Evolutionary conservation across 2,888 invertebrate species (phyloP), one percentile per base, ranked within the genome.

Genomic region (Mythimna vitellina): DNA sequence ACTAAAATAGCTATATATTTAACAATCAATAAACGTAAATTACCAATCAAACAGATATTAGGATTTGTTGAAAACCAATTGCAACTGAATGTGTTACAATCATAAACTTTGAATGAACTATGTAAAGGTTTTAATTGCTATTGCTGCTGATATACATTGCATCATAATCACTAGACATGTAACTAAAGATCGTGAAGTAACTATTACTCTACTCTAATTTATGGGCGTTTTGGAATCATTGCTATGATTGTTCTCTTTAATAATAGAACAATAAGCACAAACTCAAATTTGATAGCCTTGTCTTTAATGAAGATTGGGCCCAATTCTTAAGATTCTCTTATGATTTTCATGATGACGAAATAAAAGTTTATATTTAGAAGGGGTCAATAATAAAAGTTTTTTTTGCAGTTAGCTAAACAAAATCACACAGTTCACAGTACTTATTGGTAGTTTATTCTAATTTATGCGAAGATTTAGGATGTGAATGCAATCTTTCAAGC

Each of bases 41-140:
- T 63, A 51, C 51, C 63, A 71, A 75, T 64, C 60, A 38, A 71
- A 67, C 54, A 62, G 58, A 61, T 79, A 66, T 68, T 53, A 60
- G 53, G 56, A 75, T 74, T 83, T 66, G 65, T 65, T 70, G 54
- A n/a, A n/a, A n/a, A n/a, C n/a, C 72, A 74, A 76, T 76, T 76
- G 51, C 42, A 25, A 49, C 17, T 46, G 10, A 73, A 75, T 65
- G 66, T 65, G 58, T 12, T 66, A 56, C 53, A 72, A 54, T 46
- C 17, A 62, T 56, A 38, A 73, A 74, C 49, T 68, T 65, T 56
- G 56, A 68, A 51, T 20, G 4, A 51, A 63, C 53, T 35, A 54
- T 53, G 29, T 65, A 74, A 75, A 65, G 29, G 51, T 64, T 80
- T 67, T 65, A 70, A 58, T 58, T 62, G 57, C 51, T 70, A 46